Percentiles rank a stretch among this genome's conserved stretches.
These are phyloP conservation scores for Ciconia stormi DNA, from an alignment of 2,113 vertebrate species.

Conservation along the genomic window DNA sequence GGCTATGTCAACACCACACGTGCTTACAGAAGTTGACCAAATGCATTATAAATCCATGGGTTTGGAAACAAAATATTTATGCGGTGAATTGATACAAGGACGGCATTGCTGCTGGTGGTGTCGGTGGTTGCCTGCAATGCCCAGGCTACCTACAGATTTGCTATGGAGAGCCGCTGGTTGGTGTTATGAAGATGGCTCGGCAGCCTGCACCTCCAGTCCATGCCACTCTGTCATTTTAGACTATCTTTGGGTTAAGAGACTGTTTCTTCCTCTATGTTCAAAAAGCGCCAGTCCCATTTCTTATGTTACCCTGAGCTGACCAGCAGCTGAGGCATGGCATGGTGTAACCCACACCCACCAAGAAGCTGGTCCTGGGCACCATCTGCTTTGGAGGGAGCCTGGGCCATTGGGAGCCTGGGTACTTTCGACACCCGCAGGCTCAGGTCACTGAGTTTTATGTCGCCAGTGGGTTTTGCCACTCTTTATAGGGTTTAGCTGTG, in stretches of 20 bases:
- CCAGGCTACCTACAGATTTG: not conserved
- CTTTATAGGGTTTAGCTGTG: not conserved
- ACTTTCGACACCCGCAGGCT: rapidly evolving
- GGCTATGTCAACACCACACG: not conserved
- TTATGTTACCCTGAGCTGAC: rapidly evolving
- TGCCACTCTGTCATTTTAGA: rapidly evolving
- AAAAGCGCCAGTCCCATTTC: rapidly evolving
- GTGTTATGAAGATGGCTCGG: rapidly evolving
- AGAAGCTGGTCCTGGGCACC: not conserved
- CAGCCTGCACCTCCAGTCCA: not conserved
- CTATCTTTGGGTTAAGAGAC: rapidly evolving
- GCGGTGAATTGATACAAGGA: too few species aligned
- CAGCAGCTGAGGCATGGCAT: not conserved
- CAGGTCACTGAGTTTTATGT: not conserved
- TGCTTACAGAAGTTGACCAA: not conserved
- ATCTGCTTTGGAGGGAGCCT: rapidly evolving
- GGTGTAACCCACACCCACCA: not conserved
- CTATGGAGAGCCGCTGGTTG: rapidly evolving
- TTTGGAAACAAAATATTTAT: not conserved
- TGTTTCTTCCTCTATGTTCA: rapidly evolving
- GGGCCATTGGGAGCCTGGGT: not conserved
- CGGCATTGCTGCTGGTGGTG: rapidly evolving
- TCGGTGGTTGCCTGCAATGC: not conserved
- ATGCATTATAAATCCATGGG: not conserved
- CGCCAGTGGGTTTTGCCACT: not conserved